A percentile compares a stretch with the other conserved stretches of the same genome.
Evolutionary conservation across 2,113 vertebrate species (phyloP).

Genomic region (Centropus bengalensis): DNA sequence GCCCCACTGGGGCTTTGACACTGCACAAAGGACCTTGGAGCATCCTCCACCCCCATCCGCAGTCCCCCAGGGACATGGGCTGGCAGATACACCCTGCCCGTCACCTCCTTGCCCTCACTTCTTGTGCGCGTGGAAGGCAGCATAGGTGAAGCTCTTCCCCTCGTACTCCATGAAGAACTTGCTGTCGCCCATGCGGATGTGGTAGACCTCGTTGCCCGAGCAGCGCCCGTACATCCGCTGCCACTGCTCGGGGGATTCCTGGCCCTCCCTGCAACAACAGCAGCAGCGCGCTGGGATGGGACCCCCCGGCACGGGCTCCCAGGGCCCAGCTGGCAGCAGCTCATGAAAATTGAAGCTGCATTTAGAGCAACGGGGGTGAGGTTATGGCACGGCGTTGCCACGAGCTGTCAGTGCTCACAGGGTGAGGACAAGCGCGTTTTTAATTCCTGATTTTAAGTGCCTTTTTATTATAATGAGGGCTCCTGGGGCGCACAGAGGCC

Average conservation of each 20-base stretch:
- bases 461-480: background rate
- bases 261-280: constrained; percentile 85
- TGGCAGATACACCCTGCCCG: rapidly evolving
- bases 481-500: background rate
- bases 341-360: background rate
- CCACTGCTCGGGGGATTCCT: constrained; percentile 95
- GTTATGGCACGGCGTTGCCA: rapidly evolving
- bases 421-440: background rate
- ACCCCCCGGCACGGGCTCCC: background rate
- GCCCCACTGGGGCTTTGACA: rapidly evolving
- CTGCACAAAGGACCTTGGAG: rapidly evolving
- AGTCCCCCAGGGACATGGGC: rapidly evolving
- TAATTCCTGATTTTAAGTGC: background rate
- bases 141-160: constrained; percentile 96
- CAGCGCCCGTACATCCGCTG: constrained; percentile 93
- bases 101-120: constrained; percentile 78
- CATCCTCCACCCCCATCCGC: background rate
- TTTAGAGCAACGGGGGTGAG: background rate
- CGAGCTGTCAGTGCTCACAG: rapidly evolving
- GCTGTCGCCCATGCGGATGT: constrained; percentile 94
- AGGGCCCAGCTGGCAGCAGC: too few species aligned
- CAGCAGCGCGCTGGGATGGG: rapidly evolving
- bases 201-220: constrained; percentile 96
- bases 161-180: constrained; percentile 97
- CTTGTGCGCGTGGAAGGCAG: constrained; percentile 95